Conservation (phyloP, 2,888 invertebrate species). For the Liposcelis brunnea region DNA sequence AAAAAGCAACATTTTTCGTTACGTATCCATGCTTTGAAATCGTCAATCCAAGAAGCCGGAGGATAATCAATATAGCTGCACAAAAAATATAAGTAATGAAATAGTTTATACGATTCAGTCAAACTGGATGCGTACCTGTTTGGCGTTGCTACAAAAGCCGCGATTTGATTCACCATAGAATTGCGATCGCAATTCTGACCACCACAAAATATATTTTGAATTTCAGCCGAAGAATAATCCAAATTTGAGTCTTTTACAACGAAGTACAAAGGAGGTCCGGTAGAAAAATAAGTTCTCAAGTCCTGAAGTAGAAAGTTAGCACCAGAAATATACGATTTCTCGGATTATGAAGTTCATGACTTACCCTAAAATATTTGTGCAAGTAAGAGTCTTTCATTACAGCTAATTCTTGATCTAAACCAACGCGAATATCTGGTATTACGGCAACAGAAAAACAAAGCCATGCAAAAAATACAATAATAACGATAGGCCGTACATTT, state of each 20-base stretch:
- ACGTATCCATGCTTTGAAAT: constrained; percentile 80
- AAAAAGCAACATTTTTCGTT: constrained; percentile 45
- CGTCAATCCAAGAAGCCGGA: constrained; percentile 89
- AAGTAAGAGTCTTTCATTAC: constrained; percentile 98
- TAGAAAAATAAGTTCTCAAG: constrained; percentile 65
- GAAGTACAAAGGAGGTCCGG: constrained; percentile 89
- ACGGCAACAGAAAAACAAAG: constrained; percentile 75
- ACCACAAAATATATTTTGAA: constrained; percentile 73
- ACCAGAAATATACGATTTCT: constrained; percentile 4
- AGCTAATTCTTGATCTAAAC: constrained; percentile 88
- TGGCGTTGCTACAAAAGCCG: constrained; percentile 27
- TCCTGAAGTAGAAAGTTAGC: constrained; percentile 29
- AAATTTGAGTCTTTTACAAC: constrained; percentile 57
- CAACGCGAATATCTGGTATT: constrained; percentile 76
- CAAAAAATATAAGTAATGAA: constrained; percentile 12
- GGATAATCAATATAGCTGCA: constrained; percentile 69
- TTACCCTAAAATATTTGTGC: constrained; percentile 64
- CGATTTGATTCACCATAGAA: constrained; percentile 57
- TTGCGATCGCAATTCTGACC: constrained; percentile 58
- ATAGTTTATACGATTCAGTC: no score
- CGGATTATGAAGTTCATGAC: constrained; percentile 11
- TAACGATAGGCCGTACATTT: constrained; percentile 49
- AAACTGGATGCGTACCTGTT: constrained; percentile 22
- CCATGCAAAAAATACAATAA: constrained; percentile 84
- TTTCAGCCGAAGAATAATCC: constrained; percentile 43